Base-by-base conservation (phyloP, 2,797 vertebrate species). In the Gadopsis marmoratus region DNA sequence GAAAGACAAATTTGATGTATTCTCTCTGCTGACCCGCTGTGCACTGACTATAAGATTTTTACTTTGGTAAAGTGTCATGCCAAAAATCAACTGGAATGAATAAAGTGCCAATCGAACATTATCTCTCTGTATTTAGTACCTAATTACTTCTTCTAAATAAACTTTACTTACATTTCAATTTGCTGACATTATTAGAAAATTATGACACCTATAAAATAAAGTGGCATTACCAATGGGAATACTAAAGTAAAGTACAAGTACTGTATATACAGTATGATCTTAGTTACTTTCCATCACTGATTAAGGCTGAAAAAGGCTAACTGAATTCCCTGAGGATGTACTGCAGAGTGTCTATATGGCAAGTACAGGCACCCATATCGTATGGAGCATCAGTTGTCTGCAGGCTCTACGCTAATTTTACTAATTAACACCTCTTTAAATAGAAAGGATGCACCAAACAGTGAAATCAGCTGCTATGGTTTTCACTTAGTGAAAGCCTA, bases 401-500 rank as follows among this genome's bases (percentile, higher is more conserved):
- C 31, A 51, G 19, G 10, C 37, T 72, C 11, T 7, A 7, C 12
- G 26, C 33, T 64, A 37, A 8, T 31, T 75, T 70, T 45, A 55
- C 21, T 29, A 39, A 74, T 58, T 35, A 76, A 68, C 13, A 61
- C 26, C 11, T 43, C 45, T 21, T 68, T 23, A 31, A 23, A 43
- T 0, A 47, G 48, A 62, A 21, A 23, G 19, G 9, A 54, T 43
- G 51, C 58, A 63, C 10, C 39, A 23, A 10, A 16, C 17, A 21
- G 19, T 51, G 14, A 47, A 63, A 69, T 78, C 66, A 79, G 66
- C 74, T 84, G 77, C 39, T 62, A 60, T 71, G 41, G 21, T 48
- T 26, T 78, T 69, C 55, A 51, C 14, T 56, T 3, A 14, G 26
- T n/a, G 10, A 35, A 54, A 23, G 23, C 23, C 29, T 55, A 9